phyloP scores from a whole-genome alignment of 1,140 invertebrate genomes.

The Caenorhabditis inopinata region DNA sequence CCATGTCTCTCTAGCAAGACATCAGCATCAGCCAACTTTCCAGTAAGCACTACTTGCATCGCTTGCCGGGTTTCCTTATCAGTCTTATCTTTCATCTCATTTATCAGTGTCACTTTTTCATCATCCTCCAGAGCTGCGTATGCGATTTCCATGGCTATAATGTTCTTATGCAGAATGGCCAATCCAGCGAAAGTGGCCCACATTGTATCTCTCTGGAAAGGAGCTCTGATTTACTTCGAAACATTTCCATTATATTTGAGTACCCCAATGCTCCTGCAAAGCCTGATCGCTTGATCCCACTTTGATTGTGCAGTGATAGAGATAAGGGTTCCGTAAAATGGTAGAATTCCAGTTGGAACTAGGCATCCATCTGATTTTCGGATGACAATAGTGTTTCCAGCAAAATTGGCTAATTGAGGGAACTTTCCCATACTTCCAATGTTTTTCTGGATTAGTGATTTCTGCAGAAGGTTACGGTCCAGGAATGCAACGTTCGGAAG shows the following conservation, averaged over 20 bases:
- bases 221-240: no score
- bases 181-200: slow-evolving; percentile 88
- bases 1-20: slow-evolving; percentile 79
- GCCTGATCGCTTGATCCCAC: slow-evolving; percentile 77
- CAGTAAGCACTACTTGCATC: slow-evolving; percentile 79
- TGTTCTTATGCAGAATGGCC: slow-evolving; percentile 77
- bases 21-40: slow-evolving; percentile 76
- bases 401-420: slow-evolving; percentile 72
- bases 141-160: slow-evolving; percentile 84
- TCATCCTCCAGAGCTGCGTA: slow-evolving; percentile 85
- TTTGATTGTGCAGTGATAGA: slow-evolving; percentile 72
- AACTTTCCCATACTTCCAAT: slow-evolving; percentile 57
- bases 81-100: slow-evolving; percentile 76
- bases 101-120: slow-evolving; percentile 87
- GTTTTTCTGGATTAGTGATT: slow-evolving; percentile 72
- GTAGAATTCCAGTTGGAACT: slow-evolving; percentile 73
- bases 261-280: slow-evolving; percentile 79
- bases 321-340: slow-evolving; percentile 74
- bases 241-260: slow-evolving; percentile 42
- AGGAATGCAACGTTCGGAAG: slow-evolving; percentile 77
- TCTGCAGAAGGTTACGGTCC: slow-evolving; percentile 75
- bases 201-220: slow-evolving; percentile 76
- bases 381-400: slow-evolving; percentile 78
- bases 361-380: slow-evolving; percentile 75
- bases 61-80: slow-evolving; percentile 74